Conservation (phyloP, 92 coral and sea anemone genomes). For the Muricea muricata region DNA sequence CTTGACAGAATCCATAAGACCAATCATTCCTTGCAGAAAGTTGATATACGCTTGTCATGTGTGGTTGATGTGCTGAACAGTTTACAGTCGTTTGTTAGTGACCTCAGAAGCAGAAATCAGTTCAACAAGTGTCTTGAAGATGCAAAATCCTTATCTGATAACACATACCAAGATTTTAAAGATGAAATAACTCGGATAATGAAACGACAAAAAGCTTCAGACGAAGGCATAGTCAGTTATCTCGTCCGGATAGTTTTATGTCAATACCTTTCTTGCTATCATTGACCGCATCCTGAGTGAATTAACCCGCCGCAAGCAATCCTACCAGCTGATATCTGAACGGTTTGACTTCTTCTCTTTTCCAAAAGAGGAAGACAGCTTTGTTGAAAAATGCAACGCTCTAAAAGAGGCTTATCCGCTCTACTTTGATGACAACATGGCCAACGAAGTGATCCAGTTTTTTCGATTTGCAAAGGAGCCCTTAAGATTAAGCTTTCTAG, state of each 20-base stretch:
- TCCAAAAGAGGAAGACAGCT: slow-evolving; percentile 10
- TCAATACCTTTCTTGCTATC: too few species aligned
- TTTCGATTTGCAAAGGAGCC: slow-evolving; percentile 11
- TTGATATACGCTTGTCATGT: not conserved
- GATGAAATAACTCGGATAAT: too few species aligned
- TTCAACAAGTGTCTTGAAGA: not conserved
- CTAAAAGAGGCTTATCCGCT: not conserved
- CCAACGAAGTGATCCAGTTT: slow-evolving; percentile 2
- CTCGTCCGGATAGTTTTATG: too few species aligned
- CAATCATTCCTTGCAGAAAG: slow-evolving; percentile 5
- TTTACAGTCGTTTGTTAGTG: slow-evolving; percentile 14
- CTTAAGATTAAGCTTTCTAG: slow-evolving; percentile 17
- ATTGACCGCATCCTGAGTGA: too few species aligned
- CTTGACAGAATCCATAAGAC: slow-evolving; percentile 4
- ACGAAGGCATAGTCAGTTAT: too few species aligned
- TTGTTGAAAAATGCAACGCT: slow-evolving; percentile 1
- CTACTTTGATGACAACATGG: slow-evolving; percentile 9
- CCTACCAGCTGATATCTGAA: too few species aligned
- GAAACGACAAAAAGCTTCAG: too few species aligned
- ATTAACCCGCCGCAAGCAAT: too few species aligned
- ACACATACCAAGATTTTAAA: slow-evolving; percentile 19
- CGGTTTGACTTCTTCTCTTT: too few species aligned
- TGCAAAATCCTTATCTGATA: slow-evolving; percentile 6
- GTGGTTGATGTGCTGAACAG: not conserved
- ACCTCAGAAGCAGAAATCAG: not conserved